These are phyloP conservation scores for Baryphthengus martii DNA, from an alignment of 2,113 vertebrate species.

Conservation along the genomic window DNA sequence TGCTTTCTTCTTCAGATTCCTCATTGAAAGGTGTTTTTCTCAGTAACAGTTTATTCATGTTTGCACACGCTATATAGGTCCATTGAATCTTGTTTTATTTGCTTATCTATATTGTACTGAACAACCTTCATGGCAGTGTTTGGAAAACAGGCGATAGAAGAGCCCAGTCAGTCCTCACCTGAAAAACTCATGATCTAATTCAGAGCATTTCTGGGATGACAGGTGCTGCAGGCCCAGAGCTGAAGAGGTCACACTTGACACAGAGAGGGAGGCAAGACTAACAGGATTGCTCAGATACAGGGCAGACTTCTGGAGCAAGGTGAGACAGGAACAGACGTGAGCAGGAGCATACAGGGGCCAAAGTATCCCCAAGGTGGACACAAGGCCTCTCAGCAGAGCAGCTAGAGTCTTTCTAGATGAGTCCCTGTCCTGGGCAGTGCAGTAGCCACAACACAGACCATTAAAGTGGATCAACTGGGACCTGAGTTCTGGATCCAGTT, in stretches of 20 bases:
- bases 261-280: not conserved
- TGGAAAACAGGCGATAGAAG: not conserved
- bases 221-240: not conserved
- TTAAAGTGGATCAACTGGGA: not conserved
- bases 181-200: not conserved
- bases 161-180: not conserved
- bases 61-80: not conserved
- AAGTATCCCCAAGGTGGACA: not conserved
- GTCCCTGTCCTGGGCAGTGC: not conserved
- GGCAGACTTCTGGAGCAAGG: not conserved
- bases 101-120: not conserved
- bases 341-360: not conserved
- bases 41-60: not conserved
- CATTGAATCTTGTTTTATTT: not conserved
- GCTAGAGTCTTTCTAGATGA: not conserved
- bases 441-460: not conserved
- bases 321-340: not conserved
- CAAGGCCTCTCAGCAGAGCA: not conserved
- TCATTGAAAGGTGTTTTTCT: not conserved
- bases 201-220: not conserved
- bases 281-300: not conserved
- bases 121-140: not conserved
- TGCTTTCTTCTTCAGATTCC: not conserved
- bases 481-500: not conserved
- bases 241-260: not conserved